These are phyloP conservation scores for Drosophila helvetica DNA, from an alignment of 2,888 invertebrate species.

Conservation along the genomic window DNA sequence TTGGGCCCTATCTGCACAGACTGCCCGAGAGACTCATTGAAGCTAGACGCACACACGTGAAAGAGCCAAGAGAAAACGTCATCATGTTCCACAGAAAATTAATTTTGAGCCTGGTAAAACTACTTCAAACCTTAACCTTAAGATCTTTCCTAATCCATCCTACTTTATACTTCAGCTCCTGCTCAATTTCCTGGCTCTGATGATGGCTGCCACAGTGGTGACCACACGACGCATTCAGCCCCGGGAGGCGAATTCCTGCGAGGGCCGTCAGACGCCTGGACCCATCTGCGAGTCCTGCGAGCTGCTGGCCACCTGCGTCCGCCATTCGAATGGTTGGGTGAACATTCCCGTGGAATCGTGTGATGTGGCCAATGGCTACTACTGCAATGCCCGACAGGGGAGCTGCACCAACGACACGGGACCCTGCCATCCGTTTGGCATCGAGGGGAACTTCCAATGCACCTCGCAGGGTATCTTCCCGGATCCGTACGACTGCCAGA, in stretches of 20 bases:
- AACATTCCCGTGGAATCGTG: conserved; percentile 83
- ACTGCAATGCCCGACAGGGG: conserved; percentile 80
- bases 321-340: conserved; percentile 81
- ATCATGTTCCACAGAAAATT: conserved; percentile 55
- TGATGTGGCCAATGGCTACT: conserved; percentile 80
- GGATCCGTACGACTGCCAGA: conserved; percentile 84
- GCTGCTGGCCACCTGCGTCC: conserved; percentile 81
- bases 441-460: conserved; percentile 83
- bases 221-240: conserved; percentile 65
- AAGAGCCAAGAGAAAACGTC: conserved; percentile 17
- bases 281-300: conserved; percentile 83
- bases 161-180: conserved; percentile 37
- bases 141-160: background rate
- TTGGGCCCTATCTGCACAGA: conserved; percentile 60
- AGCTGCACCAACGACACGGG: conserved; percentile 82
- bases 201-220: conserved; percentile 41
- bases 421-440: conserved; percentile 83
- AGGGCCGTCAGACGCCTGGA: conserved; percentile 79
- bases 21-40: conserved; percentile 42
- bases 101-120: conserved; percentile 45
- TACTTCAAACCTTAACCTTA: background rate
- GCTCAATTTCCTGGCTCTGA: conserved; percentile 36
- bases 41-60: conserved; percentile 56
- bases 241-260: conserved; percentile 81
- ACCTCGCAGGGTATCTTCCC: conserved; percentile 83